Evolutionary conservation across 2,888 invertebrate species (phyloP).

Genomic region (Drosophila ezoana): DNA sequence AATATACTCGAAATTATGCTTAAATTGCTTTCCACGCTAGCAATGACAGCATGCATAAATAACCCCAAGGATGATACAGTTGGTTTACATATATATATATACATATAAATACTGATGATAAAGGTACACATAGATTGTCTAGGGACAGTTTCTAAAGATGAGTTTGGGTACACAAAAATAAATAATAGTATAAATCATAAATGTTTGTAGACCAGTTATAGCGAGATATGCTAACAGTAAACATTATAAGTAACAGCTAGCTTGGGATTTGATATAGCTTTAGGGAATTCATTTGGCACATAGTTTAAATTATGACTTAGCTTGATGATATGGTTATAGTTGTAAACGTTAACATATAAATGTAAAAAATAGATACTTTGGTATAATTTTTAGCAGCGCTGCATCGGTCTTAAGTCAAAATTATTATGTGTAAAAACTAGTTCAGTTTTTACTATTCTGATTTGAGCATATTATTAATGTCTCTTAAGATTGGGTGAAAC

Average conservation of each 20-base stretch:
- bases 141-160: conserved; percentile 23
- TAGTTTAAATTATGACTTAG: background rate
- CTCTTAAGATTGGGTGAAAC: background rate
- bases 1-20: background rate
- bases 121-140: conserved; percentile 25
- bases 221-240: conserved; percentile 9
- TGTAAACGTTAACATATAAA: background rate
- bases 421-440: conserved; percentile 10
- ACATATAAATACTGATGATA: conserved; percentile 20
- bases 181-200: conserved; percentile 8
- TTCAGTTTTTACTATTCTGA: background rate
- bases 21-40: conserved; percentile 18
- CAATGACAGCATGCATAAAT: conserved; percentile 39
- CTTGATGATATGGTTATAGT: conserved; percentile 9
- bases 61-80: conserved; percentile 29
- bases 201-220: conserved; percentile 17
- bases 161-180: conserved; percentile 2
- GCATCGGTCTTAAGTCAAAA: conserved; percentile 71
- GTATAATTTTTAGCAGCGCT: conserved; percentile 69
- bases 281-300: background rate
- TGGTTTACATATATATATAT: conserved; percentile 19
- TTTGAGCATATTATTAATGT: background rate
- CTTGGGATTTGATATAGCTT: background rate
- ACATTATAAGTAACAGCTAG: conserved; percentile 3
- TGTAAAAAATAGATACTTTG: background rate